Evolutionary conservation across 2,888 invertebrate genomes (phyloP), one percentile per base, ranked within the genome.

Genomic region (Hemicrepidius hirtus): DNA sequence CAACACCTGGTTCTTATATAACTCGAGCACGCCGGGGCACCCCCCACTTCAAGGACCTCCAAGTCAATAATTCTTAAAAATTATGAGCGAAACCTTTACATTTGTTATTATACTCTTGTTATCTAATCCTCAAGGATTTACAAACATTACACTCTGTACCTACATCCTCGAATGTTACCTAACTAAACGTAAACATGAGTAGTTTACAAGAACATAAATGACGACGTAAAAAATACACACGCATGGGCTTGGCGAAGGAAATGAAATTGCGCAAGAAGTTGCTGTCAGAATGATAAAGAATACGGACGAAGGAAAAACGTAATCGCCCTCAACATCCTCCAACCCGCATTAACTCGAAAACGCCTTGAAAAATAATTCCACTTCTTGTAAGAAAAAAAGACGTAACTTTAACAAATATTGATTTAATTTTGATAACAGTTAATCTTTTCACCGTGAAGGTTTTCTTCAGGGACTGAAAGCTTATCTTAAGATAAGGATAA

Each of bases 1-100:
- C 71, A 55, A 71, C 76, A 71, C 73, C 70, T 74, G 72, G 53
- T 62, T 41, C 49, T 64, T 71, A 62, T 66, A 64, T 63, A 71
- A 57, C 65, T 35, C 62, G 10, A 46, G 5, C 24, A 5, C 24
- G 24, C n/a, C n/a, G n/a, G n/a, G n/a, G n/a, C n/a, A 24, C 24
- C 24, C 13, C 2, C 13, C 5, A 41, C 21, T 46, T 35, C 53
- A 28, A 53, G 24, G 44, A n/a, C 40, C 32, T 32, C n/a, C n/a
- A n/a, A n/a, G n/a, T n/a, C n/a, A n/a, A n/a, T n/a, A n/a, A n/a
- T n/a, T n/a, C n/a, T n/a, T n/a, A n/a, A n/a, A n/a, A n/a, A n/a
- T n/a, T n/a, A n/a, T 5, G 24, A 24, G 24, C 5, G 24, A 24
- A 24, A 24, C 24, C 24, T 24, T 24, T 24, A 10, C 13, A 60